Evolutionary conservation across 92 coral and sea anemone species (phyloP), one percentile per base, ranked within the genome.

Genomic region (Blastomussa wellsi): DNA sequence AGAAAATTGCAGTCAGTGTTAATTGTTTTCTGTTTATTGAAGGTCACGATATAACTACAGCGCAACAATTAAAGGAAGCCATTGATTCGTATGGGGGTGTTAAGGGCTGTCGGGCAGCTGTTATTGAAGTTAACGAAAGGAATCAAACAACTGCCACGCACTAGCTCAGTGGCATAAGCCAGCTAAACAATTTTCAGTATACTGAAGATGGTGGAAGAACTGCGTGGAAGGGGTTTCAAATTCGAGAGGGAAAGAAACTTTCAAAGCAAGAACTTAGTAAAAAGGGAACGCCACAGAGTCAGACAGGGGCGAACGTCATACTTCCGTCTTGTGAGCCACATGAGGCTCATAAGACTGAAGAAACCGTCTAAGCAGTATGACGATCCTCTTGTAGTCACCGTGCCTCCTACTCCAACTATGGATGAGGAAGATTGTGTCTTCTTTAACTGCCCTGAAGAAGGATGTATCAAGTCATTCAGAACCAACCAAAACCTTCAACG

Each of bases 391-490:
- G 52, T 11, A 38, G 69, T 13, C 36, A 78, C 66, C 17, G 14
- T 13, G 29, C 44, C 80, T 5, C 31, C 24, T 62, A 5, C 39
- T 22, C 49, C 82, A 59, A 22, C 72, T 22, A 33, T 37, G 29
- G 36, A 59, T 8, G 72, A 78, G 5, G 82, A 59, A 15, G 57
- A 38, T 4, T 11, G 36, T 39, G 52, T 24, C 35, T 67, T 38
- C 51, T 89, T 86, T 79, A 48, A 44, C 20, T 86, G 87, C 74
- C 92, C 92, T 24, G 76, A 79, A 36, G 90, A 86, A 31, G 89
- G 86, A 15, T 89, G 92, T 64, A 79, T 86, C 10, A 85, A 85
- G 60, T 33, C 62, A 9, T 85, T 39, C 59, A 19, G 52, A 36
- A 22, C 72, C 16, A 42, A 22, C 78, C 66, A 41, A 17, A 71